phyloP scores from a whole-genome alignment of 2,797 vertebrate genomes.

The Myripristis murdjan region DNA sequence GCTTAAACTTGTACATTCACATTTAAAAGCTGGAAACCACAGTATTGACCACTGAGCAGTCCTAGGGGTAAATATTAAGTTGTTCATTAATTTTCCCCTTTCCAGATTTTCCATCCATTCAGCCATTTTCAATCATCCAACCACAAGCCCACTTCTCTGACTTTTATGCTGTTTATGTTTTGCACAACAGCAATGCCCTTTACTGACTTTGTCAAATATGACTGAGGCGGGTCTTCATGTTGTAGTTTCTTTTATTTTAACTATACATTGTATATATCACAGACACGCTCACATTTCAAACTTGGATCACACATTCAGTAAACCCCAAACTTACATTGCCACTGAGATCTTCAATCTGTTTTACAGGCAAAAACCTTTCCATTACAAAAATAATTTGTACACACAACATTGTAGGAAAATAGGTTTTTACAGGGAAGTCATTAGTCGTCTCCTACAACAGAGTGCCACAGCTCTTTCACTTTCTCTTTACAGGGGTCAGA shows the following conservation, averaged over 20 bases:
- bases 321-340: conserved; percentile 20
- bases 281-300: conserved; percentile 36
- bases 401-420: conserved; percentile 44
- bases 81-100: too few relatives aligned
- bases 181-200: background rate
- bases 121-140: background rate
- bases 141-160: background rate
- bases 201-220: background rate
- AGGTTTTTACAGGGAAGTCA: conserved; percentile 34
- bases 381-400: conserved; percentile 69
- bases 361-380: conserved; percentile 11
- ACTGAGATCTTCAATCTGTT: conserved; percentile 33
- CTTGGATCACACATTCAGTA: conserved; percentile 16
- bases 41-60: too few relatives aligned
- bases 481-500: conserved; percentile 9
- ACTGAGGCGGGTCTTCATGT: background rate
- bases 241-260: background rate
- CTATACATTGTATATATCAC: conserved; percentile 42
- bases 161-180: too few relatives aligned
- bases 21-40: too few relatives aligned
- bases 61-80: too few relatives aligned
- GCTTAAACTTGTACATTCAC: too few relatives aligned
- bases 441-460: conserved; percentile 23
- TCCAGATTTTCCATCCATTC: too few relatives aligned
- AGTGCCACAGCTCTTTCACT: conserved; percentile 22